Evolutionary conservation across 2,797 vertebrate genomes (phyloP).

Genomic region (Nyctalus aviator): DNA sequence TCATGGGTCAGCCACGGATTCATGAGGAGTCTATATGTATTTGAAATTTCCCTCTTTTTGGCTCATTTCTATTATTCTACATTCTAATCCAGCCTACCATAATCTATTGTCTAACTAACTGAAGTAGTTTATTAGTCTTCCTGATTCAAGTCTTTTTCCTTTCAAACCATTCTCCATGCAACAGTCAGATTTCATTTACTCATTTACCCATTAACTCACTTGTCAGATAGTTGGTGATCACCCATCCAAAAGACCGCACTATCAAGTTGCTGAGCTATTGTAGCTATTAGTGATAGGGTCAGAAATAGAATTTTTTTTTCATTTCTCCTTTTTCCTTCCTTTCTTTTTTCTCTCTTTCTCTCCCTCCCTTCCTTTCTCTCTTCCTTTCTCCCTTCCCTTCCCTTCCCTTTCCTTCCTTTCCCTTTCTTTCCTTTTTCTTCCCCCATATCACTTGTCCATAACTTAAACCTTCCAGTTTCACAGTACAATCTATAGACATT

Average conservation of each 20-base stretch:
- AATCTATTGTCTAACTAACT: constrained; percentile 39
- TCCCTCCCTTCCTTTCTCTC: neutral
- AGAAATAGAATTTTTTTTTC: too few species aligned
- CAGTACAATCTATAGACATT: neutral
- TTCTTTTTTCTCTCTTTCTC: neutral
- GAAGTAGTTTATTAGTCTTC: neutral
- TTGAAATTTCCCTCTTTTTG: neutral
- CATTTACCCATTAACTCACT: constrained; percentile 52
- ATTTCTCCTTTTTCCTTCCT: neutral
- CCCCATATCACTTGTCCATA: neutral
- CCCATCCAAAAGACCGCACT: constrained; percentile 39
- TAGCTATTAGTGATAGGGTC: neutral
- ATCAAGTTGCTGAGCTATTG: neutral
- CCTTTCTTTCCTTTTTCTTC: neutral
- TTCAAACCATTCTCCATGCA: constrained; percentile 16
- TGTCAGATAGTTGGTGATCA: constrained; percentile 20
- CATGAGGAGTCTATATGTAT: neutral
- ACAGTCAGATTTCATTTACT: constrained; percentile 49
- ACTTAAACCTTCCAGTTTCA: neutral
- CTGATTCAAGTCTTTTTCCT: constrained; percentile 38
- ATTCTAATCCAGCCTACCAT: neutral
- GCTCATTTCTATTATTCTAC: neutral
- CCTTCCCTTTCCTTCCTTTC: neutral
- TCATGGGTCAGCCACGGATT: neutral
- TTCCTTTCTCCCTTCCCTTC: neutral